phyloP scores from a whole-genome alignment of 2,888 invertebrate species.

The Cerastis leucographa region DNA sequence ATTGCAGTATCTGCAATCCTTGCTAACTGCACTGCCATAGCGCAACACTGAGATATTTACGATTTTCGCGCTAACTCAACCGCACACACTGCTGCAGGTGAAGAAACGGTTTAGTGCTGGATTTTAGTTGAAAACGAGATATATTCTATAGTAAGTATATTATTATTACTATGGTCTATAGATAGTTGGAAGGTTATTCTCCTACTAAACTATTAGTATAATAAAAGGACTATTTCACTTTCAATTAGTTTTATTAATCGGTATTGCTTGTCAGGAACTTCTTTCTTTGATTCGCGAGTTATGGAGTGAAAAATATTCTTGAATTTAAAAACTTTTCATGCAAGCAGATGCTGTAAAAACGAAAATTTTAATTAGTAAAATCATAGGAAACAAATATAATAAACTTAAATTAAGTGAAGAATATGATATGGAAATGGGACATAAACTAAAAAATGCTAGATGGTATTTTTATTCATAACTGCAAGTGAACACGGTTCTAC shows the following conservation, averaged over 20 bases:
- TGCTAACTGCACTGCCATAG: conserved; percentile 76
- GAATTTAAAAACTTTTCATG: conserved; percentile 26
- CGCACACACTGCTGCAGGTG: conserved; percentile 67
- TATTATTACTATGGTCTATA: no score
- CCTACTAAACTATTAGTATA: not conserved
- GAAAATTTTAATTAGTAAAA: conserved; percentile 38
- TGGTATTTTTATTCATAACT: conserved; percentile 3
- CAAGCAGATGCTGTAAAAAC: conserved; percentile 58
- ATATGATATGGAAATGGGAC: not conserved
- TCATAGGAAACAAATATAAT: conserved; percentile 16
- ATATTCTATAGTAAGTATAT: no score
- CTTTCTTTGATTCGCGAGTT: not conserved
- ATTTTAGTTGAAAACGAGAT: conserved; percentile 7
- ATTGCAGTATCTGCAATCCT: conserved; percentile 84
- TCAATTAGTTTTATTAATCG: not conserved
- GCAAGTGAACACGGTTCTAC: not conserved
- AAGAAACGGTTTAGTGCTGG: conserved; percentile 52
- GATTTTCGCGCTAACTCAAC: conserved; percentile 71
- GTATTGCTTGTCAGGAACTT: conserved; percentile 5
- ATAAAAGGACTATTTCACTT: conserved; percentile 33
- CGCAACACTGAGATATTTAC: conserved; percentile 77
- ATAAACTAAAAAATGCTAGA: conserved; percentile 5
- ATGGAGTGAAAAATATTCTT: conserved; percentile 15
- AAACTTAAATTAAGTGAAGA: not conserved
- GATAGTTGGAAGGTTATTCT: not conserved